These are phyloP conservation scores for Perizoma flavofasciatum DNA, from an alignment of 2,888 invertebrate genomes.

Conservation along the genomic window DNA sequence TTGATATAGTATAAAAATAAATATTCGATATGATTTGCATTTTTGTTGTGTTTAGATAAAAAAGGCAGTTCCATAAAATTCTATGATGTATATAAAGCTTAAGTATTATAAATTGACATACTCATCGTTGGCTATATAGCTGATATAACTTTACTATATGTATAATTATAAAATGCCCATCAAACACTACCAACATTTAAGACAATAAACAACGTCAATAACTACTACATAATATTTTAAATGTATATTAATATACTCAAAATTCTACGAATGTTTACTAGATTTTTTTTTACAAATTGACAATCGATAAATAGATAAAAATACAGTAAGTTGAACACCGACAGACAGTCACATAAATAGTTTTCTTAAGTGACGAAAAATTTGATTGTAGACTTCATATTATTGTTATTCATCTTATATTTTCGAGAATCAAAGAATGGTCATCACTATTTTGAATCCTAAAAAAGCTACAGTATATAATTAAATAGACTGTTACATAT, in stretches of 20 bases:
- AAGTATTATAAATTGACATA: slow-evolving; percentile 17
- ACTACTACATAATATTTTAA: slow-evolving; percentile 22
- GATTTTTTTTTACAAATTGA: slow-evolving; percentile 35
- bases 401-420: too few species aligned
- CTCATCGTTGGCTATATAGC: slow-evolving; percentile 18
- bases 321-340: slow-evolving; percentile 13
- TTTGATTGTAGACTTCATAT: neutral
- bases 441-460: slow-evolving; percentile 27
- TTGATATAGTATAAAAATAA: neutral
- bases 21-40: neutral
- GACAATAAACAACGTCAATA: slow-evolving; percentile 43
- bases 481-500: slow-evolving; percentile 35
- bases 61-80: too few species aligned
- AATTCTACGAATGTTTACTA: slow-evolving; percentile 48
- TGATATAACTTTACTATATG: slow-evolving; percentile 7
- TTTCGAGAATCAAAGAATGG: too few species aligned
- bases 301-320: slow-evolving; percentile 24
- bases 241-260: slow-evolving; percentile 19
- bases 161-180: slow-evolving; percentile 27
- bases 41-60: too few species aligned
- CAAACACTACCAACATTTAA: slow-evolving; percentile 35
- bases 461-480: slow-evolving; percentile 59
- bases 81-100: neutral
- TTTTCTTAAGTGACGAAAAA: slow-evolving; percentile 1
- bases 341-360: slow-evolving; percentile 3